A percentile compares a stretch with the other conserved stretches of the same genome.
Evolutionary conservation across 1,140 invertebrate genomes (phyloP).

Genomic region (Drosophila carrolli): DNA sequence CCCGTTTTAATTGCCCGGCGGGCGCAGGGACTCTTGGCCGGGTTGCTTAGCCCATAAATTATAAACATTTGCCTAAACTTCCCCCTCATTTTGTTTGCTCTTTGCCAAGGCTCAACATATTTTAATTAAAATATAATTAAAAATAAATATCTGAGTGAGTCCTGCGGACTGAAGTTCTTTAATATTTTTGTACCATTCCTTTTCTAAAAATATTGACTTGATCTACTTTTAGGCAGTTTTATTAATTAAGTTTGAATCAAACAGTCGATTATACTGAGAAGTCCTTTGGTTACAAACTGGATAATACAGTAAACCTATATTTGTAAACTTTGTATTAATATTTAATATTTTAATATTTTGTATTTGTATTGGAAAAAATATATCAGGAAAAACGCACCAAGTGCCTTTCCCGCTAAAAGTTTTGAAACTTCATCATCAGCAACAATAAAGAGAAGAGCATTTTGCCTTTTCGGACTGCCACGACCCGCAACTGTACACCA

Average conservation of each 20-base stretch:
- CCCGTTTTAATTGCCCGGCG: slow-evolving; percentile 41
- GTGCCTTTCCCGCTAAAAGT: neutral
- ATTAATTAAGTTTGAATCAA: neutral
- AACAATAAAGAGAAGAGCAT: neutral
- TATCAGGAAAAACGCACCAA: neutral
- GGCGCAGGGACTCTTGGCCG: neutral
- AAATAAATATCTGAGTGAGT: slow-evolving; percentile 43
- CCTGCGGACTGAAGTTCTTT: neutral
- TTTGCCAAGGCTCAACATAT: slow-evolving; percentile 38
- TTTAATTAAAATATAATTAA: slow-evolving; percentile 71
- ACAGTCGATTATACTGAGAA: too few relatives aligned
- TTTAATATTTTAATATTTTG: too few relatives aligned
- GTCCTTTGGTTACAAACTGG: too few relatives aligned
- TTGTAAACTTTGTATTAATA: too few relatives aligned
- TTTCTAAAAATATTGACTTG: neutral
- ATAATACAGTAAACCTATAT: too few relatives aligned
- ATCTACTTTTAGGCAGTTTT: slow-evolving; percentile 1
- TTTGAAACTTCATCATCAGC: slow-evolving; percentile 12
- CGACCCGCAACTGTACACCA: slow-evolving; percentile 71
- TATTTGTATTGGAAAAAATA: too few relatives aligned
- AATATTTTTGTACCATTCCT: neutral
- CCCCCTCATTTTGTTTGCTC: slow-evolving; percentile 22
- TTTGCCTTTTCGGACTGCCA: slow-evolving; percentile 34
- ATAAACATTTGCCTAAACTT: slow-evolving; percentile 58
- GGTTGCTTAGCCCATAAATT: slow-evolving; percentile 56